phyloP scores from a whole-genome alignment of 2,113 vertebrate genomes.

The Anthoscopus minutus region DNA sequence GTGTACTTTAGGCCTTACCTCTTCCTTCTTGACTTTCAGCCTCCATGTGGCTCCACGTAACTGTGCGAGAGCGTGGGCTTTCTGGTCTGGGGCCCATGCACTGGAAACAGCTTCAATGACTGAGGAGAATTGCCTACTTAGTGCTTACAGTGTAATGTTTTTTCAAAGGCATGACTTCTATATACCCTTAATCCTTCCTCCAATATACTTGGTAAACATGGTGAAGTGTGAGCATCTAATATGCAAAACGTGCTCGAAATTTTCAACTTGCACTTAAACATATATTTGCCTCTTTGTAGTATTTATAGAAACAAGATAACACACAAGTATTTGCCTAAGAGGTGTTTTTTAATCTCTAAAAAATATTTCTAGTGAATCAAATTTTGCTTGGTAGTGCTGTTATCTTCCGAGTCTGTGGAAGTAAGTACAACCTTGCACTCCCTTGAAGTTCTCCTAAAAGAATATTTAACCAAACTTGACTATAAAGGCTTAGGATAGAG shows the following conservation, averaged over 20 bases:
- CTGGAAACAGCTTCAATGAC: background rate
- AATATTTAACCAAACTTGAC: background rate
- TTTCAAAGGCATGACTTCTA: background rate
- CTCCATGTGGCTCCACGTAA: background rate
- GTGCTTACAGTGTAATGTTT: background rate
- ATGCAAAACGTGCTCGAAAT: background rate
- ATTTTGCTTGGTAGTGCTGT: background rate
- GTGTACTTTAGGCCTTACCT: background rate
- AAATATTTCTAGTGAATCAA: background rate
- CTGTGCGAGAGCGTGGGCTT: background rate
- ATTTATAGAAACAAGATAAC: background rate
- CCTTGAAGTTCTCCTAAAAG: background rate
- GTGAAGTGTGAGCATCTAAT: background rate
- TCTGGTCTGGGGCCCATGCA: background rate
- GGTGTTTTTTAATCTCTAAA: background rate
- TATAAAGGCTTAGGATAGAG: background rate
- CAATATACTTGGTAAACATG: background rate
- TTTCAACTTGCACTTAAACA: background rate
- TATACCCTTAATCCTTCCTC: background rate
- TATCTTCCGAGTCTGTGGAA: background rate
- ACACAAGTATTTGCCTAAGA: background rate
- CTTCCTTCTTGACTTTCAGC: background rate
- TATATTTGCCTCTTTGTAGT: background rate
- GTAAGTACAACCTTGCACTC: background rate
- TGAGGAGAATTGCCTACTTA: background rate